Base-by-base conservation (phyloP, 2,888 invertebrate species). In the Auanema freiburgensis region DNA sequence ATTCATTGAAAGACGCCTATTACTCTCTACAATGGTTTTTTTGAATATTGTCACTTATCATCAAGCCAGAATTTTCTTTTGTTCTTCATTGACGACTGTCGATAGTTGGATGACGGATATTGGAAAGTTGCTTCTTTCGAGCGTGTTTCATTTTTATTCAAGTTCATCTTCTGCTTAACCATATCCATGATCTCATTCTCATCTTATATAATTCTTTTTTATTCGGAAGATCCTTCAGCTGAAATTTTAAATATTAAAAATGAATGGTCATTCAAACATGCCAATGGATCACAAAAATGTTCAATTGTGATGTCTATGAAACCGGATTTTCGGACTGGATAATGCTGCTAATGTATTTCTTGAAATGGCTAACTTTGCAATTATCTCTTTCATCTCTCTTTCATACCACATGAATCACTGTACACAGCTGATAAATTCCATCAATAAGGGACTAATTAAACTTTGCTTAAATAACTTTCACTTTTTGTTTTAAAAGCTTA, bases 21-120 rank as follows among this genome's bases (percentile, higher is more conserved):
- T 18, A 46, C 16, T 46, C 11, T 46, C 24, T 2, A 23, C 4
- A 52, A 52, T 11, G 18, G 10, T 6, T 40, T 24, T 14, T 14
- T 40, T 55, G 2, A 16, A 16, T 25, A 40, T 16, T 40, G 16
- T 57, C 12, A 42, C 16, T 53, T 56, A 21, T n/a, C 43, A 14
- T 10, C 23, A 12, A 41, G 44, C 40, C 2, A 43, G 24, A 23
- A 23, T 16, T 46, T 16, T 46, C 53, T n/a, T 40, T 59, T n/a
- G 33, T 25, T 56, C 42, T 57, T 12, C 24, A 33, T 65, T 42
- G 43, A 64, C n/a, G 18, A 42, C 43, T 18, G 46, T 46, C 46
- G 5, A 11, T 8, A 8, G 18, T 16, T 23, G 23, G 8, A 16
- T 46, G 46, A 16, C 46, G 23, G 18, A 2, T 23, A 46, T 23